Percentiles rank a stretch among this genome's conserved stretches.
Conservation (phyloP, 2,113 vertebrate genomes). For the Alces alces region DNA sequence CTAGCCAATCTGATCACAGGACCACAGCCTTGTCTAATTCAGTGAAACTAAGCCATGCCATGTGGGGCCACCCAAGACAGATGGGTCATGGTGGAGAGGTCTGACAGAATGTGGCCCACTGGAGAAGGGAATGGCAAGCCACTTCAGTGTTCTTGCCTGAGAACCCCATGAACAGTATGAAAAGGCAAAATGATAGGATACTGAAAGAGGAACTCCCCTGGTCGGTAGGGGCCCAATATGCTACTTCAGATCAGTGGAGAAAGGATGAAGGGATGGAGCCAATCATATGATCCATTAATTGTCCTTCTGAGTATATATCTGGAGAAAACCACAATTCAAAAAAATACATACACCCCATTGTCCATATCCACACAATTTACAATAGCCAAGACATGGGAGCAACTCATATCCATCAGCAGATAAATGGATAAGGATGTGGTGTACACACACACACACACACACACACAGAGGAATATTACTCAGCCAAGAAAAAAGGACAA, state of each 20-base stretch:
- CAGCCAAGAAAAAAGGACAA: neutral
- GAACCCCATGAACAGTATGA: neutral
- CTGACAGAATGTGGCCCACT: neutral
- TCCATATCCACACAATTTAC: neutral
- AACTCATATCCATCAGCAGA: neutral
- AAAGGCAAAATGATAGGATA: neutral
- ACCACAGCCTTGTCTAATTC: neutral
- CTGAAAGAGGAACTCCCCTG: neutral
- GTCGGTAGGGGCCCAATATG: neutral
- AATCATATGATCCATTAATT: neutral
- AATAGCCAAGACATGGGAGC: neutral
- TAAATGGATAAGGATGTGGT: neutral
- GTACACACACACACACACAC: neutral
- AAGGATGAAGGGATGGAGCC: neutral
- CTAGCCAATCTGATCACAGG: neutral
- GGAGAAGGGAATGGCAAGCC: neutral
- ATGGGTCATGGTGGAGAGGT: neutral
- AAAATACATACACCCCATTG: neutral
- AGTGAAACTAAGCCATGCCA: neutral
- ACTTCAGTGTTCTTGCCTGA: neutral
- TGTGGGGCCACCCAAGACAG: neutral
- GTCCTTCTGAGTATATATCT: neutral
- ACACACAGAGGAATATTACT: neutral
- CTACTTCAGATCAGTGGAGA: neutral
- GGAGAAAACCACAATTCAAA: neutral